Conservation (phyloP, 2,797 vertebrate genomes). For the Pogonophryne albipinna region DNA sequence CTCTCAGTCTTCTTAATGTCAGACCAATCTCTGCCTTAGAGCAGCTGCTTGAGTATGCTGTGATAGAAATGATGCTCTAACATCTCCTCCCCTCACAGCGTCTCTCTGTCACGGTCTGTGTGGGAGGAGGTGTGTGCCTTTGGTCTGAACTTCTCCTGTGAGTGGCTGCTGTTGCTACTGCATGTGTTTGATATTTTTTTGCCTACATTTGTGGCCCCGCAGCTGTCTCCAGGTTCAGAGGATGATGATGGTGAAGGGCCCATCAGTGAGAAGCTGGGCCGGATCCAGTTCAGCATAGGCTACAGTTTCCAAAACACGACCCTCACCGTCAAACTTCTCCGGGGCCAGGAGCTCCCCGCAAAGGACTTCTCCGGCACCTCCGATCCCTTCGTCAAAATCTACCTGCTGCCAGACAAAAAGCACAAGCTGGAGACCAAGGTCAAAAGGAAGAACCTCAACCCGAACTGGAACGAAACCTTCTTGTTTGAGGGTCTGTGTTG, state of each 20-base stretch:
- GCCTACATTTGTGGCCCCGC: conserved; percentile 43
- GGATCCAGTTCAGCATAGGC: conserved; percentile 98
- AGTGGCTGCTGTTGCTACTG: conserved; percentile 27
- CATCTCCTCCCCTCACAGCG: conserved; percentile 49
- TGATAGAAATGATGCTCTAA: conserved; percentile 57
- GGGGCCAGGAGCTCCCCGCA: conserved; percentile 96
- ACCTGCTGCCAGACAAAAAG: conserved; percentile 98
- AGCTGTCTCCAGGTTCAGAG: conserved; percentile 98
- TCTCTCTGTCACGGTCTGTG: conserved; percentile 45
- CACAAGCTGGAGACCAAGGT: conserved; percentile 99
- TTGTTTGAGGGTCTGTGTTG: conserved; percentile 95
- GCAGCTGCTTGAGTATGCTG: conserved; percentile 47
- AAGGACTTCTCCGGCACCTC: conserved; percentile 99
- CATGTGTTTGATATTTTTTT: conserved; percentile 24
- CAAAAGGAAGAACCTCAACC: conserved; percentile 99
- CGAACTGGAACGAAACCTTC: conserved; percentile 99
- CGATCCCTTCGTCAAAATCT: conserved; percentile 98
- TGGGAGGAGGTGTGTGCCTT: conserved; percentile 41
- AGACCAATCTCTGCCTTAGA: conserved; percentile 66
- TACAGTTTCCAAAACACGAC: conserved; percentile 99
- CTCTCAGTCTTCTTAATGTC: conserved; percentile 77
- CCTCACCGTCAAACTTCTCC: conserved; percentile 96
- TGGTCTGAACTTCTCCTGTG: conserved; percentile 36
- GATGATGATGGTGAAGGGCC: conserved; percentile 94
- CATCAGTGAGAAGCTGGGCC: conserved; percentile 94